Evolutionary conservation across 2,797 vertebrate genomes (phyloP).

Genomic region (Periparus ater): DNA sequence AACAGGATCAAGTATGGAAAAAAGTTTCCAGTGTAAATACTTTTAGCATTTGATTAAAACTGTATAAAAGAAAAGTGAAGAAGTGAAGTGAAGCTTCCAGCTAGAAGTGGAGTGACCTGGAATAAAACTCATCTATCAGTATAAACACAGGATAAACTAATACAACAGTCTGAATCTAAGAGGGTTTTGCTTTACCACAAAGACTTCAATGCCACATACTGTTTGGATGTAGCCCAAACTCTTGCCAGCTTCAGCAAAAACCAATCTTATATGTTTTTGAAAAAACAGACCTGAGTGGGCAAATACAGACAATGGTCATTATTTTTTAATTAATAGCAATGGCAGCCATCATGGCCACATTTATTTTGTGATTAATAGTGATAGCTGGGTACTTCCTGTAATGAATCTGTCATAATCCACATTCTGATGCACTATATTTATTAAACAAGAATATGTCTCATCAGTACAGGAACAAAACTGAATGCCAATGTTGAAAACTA

Average conservation of each 20-base stretch:
- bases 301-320: background rate
- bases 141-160: background rate
- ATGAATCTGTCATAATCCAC: background rate
- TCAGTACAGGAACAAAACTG: background rate
- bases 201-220: background rate
- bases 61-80: background rate
- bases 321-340: background rate
- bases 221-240: background rate
- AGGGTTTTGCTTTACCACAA: background rate
- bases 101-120: background rate
- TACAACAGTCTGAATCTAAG: background rate
- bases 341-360: background rate
- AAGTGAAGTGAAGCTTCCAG: background rate
- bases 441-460: background rate
- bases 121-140: background rate
- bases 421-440: background rate
- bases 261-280: background rate
- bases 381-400: background rate
- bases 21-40: background rate
- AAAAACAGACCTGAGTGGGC: background rate
- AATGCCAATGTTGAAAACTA: background rate
- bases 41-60: background rate
- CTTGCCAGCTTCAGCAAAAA: background rate
- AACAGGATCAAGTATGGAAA: background rate
- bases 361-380: slow-evolving; percentile 4